phyloP scores from a whole-genome alignment of 2,797 vertebrate species.

The Enteromius mattozi region DNA sequence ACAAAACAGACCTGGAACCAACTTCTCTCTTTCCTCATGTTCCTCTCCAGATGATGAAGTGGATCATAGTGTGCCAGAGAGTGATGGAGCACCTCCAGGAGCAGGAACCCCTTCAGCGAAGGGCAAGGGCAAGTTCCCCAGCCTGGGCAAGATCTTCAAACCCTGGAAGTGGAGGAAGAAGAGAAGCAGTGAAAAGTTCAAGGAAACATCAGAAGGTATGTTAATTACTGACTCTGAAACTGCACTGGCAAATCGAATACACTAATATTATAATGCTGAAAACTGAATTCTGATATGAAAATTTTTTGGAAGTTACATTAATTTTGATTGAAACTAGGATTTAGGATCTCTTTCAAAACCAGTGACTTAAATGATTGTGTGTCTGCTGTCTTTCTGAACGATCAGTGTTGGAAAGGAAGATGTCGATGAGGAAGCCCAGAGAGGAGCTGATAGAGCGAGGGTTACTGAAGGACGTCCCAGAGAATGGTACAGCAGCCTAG shows the following conservation, averaged over 20 bases:
- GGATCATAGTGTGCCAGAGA: slow-evolving; percentile 69
- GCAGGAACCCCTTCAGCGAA: slow-evolving; percentile 84
- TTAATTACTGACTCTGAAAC: not conserved
- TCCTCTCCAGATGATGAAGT: slow-evolving; percentile 79
- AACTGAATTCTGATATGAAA: not conserved
- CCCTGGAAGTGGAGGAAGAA: slow-evolving; percentile 99
- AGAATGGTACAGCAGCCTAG: slow-evolving; percentile 82
- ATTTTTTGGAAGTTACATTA: not conserved
- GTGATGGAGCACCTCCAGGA: slow-evolving; percentile 82
- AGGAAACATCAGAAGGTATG: slow-evolving; percentile 91
- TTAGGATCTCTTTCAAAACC: not conserved
- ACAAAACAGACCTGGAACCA: not conserved
- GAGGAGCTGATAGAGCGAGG: slow-evolving; percentile 94
- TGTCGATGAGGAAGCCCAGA: slow-evolving; percentile 91
- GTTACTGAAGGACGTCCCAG: slow-evolving; percentile 89
- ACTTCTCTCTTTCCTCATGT: not conserved
- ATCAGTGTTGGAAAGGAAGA: slow-evolving; percentile 92
- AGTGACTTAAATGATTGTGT: not conserved
- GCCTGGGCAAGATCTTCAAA: slow-evolving; percentile 93
- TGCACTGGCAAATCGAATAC: not conserved
- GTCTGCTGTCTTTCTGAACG: not conserved
- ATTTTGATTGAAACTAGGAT: not conserved
- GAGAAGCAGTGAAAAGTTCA: slow-evolving; percentile 93
- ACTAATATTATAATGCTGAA: not conserved
- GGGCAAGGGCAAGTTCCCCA: slow-evolving; percentile 92